Conservation (phyloP, 2,888 invertebrate genomes). For the Choreutis nemorana region DNA sequence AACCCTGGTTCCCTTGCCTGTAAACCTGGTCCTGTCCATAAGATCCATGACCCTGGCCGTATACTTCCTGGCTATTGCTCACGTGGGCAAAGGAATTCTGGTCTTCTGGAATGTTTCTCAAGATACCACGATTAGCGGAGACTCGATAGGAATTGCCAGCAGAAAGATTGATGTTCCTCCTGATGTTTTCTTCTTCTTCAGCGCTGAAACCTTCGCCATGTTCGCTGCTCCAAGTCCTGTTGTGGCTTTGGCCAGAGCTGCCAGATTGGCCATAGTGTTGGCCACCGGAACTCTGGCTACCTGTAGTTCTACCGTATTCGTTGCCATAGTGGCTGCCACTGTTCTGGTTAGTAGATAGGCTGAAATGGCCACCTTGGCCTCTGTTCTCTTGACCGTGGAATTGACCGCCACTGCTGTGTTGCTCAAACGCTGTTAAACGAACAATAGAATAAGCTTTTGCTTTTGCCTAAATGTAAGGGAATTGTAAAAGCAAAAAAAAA, state of each 20-base stretch:
- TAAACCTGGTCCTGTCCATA: conserved; percentile 10
- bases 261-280: conserved; percentile 7
- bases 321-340: conserved; percentile 15
- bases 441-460: too few relatives aligned
- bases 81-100: conserved; percentile 9
- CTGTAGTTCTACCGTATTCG: too few relatives aligned
- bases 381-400: conserved; percentile 9
- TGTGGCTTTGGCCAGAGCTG: conserved; percentile 18
- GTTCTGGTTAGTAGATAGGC: too few relatives aligned
- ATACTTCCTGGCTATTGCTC: conserved; percentile 17
- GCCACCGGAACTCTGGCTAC: conserved; percentile 4
- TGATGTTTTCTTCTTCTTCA: conserved; percentile 10
- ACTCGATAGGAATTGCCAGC: conserved; percentile 7
- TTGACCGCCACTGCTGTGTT: conserved; percentile 10
- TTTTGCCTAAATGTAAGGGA: too few relatives aligned
- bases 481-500: too few relatives aligned
- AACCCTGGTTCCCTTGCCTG: conserved; percentile 16
- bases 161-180: conserved; percentile 6
- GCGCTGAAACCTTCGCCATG: conserved; percentile 13
- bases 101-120: conserved; percentile 3
- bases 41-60: conserved; percentile 14
- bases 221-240: conserved; percentile 28
- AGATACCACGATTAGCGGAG: conserved; percentile 14
- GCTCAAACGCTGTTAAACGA: too few relatives aligned
- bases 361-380: conserved; percentile 14